phyloP scores from a whole-genome alignment of 1,140 invertebrate genomes.

The Drosophila truncata region DNA sequence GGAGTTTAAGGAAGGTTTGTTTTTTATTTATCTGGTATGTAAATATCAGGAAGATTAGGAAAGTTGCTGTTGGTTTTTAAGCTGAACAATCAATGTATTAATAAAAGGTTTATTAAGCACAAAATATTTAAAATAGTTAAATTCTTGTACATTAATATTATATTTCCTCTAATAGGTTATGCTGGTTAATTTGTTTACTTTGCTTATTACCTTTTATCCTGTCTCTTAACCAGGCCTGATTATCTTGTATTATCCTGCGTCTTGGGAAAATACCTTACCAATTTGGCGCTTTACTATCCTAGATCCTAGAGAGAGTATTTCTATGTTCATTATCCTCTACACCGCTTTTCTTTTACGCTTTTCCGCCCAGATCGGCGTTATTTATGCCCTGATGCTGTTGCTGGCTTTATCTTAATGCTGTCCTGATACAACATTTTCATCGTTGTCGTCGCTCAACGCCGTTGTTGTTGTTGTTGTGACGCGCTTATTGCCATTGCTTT shows the following conservation, averaged over 20 bases:
- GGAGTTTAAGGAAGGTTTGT: not conserved
- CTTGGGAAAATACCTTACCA: slow-evolving; percentile 22
- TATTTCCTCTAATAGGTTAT: not conserved
- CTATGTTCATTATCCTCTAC: slow-evolving; percentile 14
- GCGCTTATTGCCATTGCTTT: slow-evolving; percentile 39
- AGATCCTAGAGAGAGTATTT: slow-evolving; percentile 11
- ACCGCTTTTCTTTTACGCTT: not conserved
- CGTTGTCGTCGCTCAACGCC: slow-evolving; percentile 48
- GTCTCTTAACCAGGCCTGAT: not conserved
- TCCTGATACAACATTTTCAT: slow-evolving; percentile 79
- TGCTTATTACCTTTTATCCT: not conserved
- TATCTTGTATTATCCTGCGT: slow-evolving; percentile 18
- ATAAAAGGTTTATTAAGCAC: not conserved
- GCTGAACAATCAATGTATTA: not conserved
- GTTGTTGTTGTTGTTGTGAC: slow-evolving; percentile 41
- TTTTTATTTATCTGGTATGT: not conserved
- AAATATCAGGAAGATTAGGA: not conserved
- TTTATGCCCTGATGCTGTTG: slow-evolving; percentile 75
- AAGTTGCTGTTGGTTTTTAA: not conserved
- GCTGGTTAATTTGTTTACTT: not conserved
- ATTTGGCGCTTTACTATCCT: not conserved
- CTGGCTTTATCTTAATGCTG: slow-evolving; percentile 81
- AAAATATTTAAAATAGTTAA: not conserved
- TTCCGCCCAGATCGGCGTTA: slow-evolving; percentile 34
- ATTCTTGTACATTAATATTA: not conserved